A percentile compares a stretch with the other conserved stretches of the same genome.
Conservation (phyloP, 2,113 vertebrate genomes). For the Cranoglanis bouderius region DNA sequence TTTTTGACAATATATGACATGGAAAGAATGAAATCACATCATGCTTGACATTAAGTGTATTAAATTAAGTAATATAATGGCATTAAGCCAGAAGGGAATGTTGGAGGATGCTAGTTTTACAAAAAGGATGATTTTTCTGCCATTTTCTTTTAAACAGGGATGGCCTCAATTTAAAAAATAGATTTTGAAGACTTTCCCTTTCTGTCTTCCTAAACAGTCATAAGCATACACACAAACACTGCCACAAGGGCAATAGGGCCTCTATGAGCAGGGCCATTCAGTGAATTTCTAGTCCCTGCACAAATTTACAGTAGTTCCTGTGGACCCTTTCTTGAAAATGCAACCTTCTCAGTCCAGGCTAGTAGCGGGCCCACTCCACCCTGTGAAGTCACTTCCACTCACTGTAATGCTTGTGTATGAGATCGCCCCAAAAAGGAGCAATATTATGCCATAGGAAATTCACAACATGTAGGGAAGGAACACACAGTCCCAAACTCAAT, state of each 20-base stretch:
- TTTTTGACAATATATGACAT: not conserved
- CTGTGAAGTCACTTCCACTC: not conserved
- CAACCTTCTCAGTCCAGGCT: not conserved
- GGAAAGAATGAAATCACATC: not conserved
- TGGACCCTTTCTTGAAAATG: not conserved
- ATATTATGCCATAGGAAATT: not conserved
- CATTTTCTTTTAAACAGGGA: not conserved
- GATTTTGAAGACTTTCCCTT: not conserved
- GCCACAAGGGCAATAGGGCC: not conserved
- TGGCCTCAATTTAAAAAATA: not conserved
- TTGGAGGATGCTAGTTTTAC: not conserved
- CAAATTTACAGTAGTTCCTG: not conserved
- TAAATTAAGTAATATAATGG: not conserved
- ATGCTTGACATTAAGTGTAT: not conserved
- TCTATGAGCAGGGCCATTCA: not conserved
- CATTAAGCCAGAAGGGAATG: not conserved
- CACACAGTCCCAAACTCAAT: constrained; percentile 3
- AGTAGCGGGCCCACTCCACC: not conserved
- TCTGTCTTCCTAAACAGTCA: not conserved
- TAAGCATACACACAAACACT: not conserved
- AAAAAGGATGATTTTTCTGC: not conserved
- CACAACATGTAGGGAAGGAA: constrained; percentile 3
- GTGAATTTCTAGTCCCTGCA: not conserved
- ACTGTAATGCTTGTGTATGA: not conserved
- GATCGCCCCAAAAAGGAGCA: not conserved